Base-by-base conservation (phyloP, 2,888 invertebrate genomes). In the Stenurella melanura region DNA sequence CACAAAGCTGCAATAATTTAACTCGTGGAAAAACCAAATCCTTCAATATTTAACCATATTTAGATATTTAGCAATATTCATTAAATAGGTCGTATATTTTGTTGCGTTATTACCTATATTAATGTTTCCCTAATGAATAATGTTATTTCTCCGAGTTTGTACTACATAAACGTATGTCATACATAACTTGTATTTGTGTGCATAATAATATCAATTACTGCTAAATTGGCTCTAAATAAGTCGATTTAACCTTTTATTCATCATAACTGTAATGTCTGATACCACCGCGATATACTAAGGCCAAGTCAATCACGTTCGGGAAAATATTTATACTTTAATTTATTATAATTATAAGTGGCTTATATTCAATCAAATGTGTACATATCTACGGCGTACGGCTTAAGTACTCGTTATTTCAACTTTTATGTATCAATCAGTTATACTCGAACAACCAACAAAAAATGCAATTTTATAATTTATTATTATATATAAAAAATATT, bases 271-370 rank as follows among this genome's bases (percentile, higher is more conserved):
- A 42, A 69, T 34, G 34, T 3, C 26, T 18, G 57, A 56, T 56
- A 54, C 30, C n/a, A 56, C 12, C 26, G 50, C 26, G 58, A 54
- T 69, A 54, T 38, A 63, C 34, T 72, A 63, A 72, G 72, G 72
- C 54, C 72, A 72, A 72, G 72, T 72, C 50, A 72, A 61, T 72
- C 72, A 72, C 72, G 61, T 63, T 72, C 26, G 26, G 21, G 30
- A 63, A 71, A 63, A 61, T 72, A 72, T 63, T 61, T 60, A n/a
- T 72, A 42, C 21, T 63, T 70, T 54, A 72, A 58, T 70, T 38
- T 54, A 58, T 72, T 61, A 18, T 63, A 72, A 72, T 72, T 72
- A 63, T 63, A 50, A 50, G 9, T 42, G 50, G 60, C 72, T 50
- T 72, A 18, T n/a, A 18, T 63, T 63, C 19, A 72, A 63, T 63